Conservation (phyloP, 2,113 vertebrate genomes). For the Bucco capensis region DNA sequence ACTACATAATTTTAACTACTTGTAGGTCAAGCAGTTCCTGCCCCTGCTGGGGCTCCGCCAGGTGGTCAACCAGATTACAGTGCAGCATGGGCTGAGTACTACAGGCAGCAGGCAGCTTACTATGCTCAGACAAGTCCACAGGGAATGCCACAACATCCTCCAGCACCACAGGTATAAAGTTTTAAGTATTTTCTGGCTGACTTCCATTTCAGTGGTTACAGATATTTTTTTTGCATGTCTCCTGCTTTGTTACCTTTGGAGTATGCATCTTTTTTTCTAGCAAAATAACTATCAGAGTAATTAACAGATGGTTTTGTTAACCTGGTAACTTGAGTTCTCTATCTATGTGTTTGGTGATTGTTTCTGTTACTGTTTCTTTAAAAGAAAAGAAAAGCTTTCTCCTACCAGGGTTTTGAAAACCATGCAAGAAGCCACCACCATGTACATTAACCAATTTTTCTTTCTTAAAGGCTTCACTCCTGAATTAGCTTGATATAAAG, state of each 20-base stretch:
- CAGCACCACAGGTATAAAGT: slow-evolving; percentile 90
- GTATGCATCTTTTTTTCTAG: slow-evolving; percentile 59
- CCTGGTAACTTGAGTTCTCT: slow-evolving; percentile 71
- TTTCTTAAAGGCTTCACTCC: slow-evolving; percentile 89
- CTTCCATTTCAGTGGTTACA: slow-evolving; percentile 34
- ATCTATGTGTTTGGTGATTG: slow-evolving; percentile 70
- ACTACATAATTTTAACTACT: not conserved
- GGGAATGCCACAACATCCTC: slow-evolving; percentile 88
- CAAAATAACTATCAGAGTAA: slow-evolving; percentile 50
- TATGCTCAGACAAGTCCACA: slow-evolving; percentile 94
- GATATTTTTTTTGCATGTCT: slow-evolving; percentile 65
- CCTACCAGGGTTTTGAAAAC: slow-evolving; percentile 87
- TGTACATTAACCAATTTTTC: slow-evolving; percentile 84
- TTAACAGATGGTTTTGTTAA: slow-evolving; percentile 50
- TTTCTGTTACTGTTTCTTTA: not conserved
- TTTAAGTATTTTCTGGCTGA: slow-evolving; percentile 42
- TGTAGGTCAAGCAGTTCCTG: slow-evolving; percentile 82
- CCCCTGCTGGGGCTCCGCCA: slow-evolving; percentile 83
- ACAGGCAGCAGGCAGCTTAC: slow-evolving; percentile 95
- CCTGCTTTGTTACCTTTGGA: slow-evolving; percentile 62
- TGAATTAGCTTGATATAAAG: slow-evolving; percentile 83
- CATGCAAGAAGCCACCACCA: slow-evolving; percentile 79
- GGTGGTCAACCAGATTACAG: slow-evolving; percentile 96
- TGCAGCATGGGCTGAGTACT: slow-evolving; percentile 97
- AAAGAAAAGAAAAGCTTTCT: slow-evolving; percentile 68